phyloP scores from a whole-genome alignment of 2,113 vertebrate genomes.

The Hemiprocne comata region DNA sequence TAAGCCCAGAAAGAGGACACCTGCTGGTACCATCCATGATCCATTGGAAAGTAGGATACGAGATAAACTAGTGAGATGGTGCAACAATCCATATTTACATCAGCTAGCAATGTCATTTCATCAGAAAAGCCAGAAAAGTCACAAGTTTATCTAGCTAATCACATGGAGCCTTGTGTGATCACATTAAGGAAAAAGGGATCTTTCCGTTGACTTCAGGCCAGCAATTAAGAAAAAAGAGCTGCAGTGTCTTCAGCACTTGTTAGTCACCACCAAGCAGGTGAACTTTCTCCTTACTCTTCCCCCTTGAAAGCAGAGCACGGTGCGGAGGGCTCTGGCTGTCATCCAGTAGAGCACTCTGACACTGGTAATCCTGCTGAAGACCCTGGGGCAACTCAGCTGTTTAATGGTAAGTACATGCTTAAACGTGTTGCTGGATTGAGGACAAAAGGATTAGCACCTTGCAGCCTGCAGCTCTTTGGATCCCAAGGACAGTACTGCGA shows the following conservation, averaged over 20 bases:
- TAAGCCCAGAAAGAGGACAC: not conserved
- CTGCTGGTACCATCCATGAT: not conserved
- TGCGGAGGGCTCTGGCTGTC: not conserved
- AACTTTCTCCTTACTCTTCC: not conserved
- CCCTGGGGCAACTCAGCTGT: not conserved
- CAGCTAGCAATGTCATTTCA: not conserved
- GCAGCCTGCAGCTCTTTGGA: not conserved
- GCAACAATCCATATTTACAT: not conserved
- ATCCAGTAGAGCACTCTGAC: not conserved
- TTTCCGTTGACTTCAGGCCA: not conserved
- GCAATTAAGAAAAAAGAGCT: not conserved
- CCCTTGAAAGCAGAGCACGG: not conserved
- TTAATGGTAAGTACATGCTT: not conserved
- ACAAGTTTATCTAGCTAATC: not conserved
- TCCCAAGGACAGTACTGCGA: fast-evolving
- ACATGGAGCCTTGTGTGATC: not conserved
- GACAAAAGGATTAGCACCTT: not conserved
- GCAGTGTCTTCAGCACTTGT: not conserved
- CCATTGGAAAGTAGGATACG: not conserved
- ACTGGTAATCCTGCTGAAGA: not conserved
- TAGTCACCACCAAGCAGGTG: not conserved
- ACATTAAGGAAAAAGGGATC: not conserved
- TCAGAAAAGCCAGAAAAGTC: not conserved
- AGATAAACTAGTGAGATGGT: not conserved
- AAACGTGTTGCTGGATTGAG: not conserved